phyloP scores from a whole-genome alignment of 2,113 vertebrate genomes.

The Hippoglossus stenolepis region DNA sequence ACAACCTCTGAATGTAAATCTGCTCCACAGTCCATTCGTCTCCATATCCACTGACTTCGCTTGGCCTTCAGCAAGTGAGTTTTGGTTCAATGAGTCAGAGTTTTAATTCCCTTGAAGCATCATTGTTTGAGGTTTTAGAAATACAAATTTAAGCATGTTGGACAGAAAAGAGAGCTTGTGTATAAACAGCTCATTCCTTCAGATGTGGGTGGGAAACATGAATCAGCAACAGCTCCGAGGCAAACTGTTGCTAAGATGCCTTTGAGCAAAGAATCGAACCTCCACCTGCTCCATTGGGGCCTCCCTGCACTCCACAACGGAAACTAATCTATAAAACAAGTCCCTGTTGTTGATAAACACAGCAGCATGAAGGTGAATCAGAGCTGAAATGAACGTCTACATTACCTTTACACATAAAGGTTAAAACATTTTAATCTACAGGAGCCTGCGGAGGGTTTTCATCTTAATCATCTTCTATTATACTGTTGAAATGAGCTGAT shows the following conservation, averaged over 20 bases:
- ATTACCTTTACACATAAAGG: constrained; percentile 16
- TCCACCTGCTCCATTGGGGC: background rate
- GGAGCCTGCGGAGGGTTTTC: constrained; percentile 27
- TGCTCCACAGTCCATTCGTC: constrained; percentile 8
- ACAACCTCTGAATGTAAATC: constrained; percentile 62
- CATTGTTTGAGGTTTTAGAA: background rate
- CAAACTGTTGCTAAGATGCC: background rate
- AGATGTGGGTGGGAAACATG: background rate
- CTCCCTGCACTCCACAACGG: background rate
- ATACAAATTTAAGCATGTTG: background rate
- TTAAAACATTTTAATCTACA: constrained; percentile 43
- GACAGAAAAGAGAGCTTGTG: no score
- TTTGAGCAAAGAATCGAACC: background rate
- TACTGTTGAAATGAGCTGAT: constrained; percentile 36
- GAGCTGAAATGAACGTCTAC: background rate
- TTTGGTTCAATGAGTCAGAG: background rate
- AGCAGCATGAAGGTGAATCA: constrained; percentile 10
- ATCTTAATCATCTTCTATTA: constrained; percentile 32
- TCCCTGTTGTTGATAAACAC: constrained; percentile 2
- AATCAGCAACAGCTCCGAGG: background rate
- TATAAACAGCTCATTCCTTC: background rate
- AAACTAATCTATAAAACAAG: background rate
- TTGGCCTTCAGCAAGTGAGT: background rate
- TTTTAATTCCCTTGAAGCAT: background rate
- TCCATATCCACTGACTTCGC: background rate